phyloP scores from a whole-genome alignment of 92 coral and sea anemone genomes.

The Scolanthus callimorphus region DNA sequence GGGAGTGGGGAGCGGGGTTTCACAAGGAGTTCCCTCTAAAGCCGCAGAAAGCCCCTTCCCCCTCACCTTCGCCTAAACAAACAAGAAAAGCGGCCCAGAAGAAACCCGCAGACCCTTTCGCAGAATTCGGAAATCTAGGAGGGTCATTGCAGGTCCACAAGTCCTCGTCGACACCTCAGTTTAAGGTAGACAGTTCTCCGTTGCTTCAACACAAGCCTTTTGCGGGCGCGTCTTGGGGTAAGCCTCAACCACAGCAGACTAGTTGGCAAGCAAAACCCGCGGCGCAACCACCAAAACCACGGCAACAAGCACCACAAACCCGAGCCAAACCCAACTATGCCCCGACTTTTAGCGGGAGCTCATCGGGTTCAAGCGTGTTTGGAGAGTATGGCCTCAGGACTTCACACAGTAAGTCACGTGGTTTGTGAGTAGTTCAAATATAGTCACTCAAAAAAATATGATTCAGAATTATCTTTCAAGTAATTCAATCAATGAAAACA shows the following conservation, averaged over 20 bases:
- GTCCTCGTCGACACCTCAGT: slow-evolving; percentile 44
- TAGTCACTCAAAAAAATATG: too few species aligned
- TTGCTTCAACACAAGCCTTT: slow-evolving; percentile 37
- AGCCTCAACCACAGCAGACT: slow-evolving; percentile 55
- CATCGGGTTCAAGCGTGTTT: slow-evolving; percentile 75
- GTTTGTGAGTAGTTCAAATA: too few species aligned
- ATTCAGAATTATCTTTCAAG: too few species aligned
- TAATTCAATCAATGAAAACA: too few species aligned
- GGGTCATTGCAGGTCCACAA: too few species aligned
- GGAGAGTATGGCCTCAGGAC: slow-evolving; percentile 85
- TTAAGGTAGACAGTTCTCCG: slow-evolving; percentile 29
- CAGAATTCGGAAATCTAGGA: slow-evolving; percentile 77
- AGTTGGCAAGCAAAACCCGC: slow-evolving; percentile 23
- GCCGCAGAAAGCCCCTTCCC: slow-evolving; percentile 60
- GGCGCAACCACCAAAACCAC: neutral
- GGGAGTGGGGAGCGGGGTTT: slow-evolving; percentile 62
- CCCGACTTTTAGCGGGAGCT: slow-evolving; percentile 50
- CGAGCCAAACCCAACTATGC: slow-evolving; percentile 81
- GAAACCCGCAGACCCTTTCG: slow-evolving; percentile 78
- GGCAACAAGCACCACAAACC: neutral
- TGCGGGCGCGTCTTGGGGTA: slow-evolving; percentile 48
- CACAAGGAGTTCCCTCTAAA: slow-evolving; percentile 47
- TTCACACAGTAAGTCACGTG: slow-evolving; percentile 53
- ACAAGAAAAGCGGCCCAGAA: slow-evolving; percentile 15
- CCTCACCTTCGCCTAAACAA: slow-evolving; percentile 24